phyloP scores from a whole-genome alignment of 2,797 vertebrate species.

The Parotocinclus haroldoi region DNA sequence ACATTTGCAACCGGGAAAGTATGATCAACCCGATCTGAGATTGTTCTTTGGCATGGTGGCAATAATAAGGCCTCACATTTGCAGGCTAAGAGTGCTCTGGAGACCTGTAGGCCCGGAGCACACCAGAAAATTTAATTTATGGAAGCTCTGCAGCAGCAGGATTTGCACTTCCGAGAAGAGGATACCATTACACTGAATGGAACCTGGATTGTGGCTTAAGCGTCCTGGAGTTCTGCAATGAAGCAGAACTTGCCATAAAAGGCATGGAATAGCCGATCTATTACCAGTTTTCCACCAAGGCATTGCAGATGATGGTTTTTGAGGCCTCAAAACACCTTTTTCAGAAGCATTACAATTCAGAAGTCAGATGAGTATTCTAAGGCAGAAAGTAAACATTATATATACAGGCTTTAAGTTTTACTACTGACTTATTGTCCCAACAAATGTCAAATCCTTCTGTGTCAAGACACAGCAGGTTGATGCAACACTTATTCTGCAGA shows the following conservation, averaged over 20 bases:
- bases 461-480: too few species aligned
- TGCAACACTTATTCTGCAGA: too few species aligned
- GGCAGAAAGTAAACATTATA: too few species aligned
- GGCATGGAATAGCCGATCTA: conserved; percentile 14
- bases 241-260: not conserved
- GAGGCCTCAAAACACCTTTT: too few species aligned
- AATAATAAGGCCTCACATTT: conserved; percentile 30
- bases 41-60: conserved; percentile 18
- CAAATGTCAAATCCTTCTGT: too few species aligned
- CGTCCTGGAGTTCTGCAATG: conserved; percentile 23
- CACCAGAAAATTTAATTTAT: conserved; percentile 72
- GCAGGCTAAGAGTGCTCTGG: conserved; percentile 52
- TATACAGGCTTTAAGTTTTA: too few species aligned
- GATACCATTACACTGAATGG: conserved; percentile 65
- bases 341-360: too few species aligned
- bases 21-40: conserved; percentile 18
- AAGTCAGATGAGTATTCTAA: too few species aligned
- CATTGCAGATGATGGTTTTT: too few species aligned
- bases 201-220: conserved; percentile 45
- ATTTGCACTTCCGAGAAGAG: conserved; percentile 72
- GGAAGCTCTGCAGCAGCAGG: conserved; percentile 66
- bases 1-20: conserved; percentile 8
- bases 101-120: conserved; percentile 59
- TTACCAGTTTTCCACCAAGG: not conserved
- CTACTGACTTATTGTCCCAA: too few species aligned